A percentile compares a stretch with the other conserved stretches of the same genome.
Conservation (phyloP, 2,113 vertebrate genomes). For the Origma solitaria region DNA sequence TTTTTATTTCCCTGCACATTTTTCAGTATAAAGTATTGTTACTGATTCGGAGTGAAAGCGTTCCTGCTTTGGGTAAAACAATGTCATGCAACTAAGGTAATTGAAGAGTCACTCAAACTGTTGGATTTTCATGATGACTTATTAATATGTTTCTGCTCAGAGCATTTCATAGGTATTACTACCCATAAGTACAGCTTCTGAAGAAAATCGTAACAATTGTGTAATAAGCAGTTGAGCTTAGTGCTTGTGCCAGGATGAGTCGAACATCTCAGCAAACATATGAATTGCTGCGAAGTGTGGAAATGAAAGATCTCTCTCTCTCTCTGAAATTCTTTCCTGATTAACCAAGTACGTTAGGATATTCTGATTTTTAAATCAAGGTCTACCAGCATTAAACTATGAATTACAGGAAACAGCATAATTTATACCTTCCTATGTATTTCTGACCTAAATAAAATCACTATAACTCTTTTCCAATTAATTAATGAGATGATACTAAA, state of each 20-base stretch:
- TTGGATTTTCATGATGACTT: background rate
- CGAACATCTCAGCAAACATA: background rate
- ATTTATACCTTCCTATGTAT: background rate
- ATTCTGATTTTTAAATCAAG: background rate
- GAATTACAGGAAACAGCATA: background rate
- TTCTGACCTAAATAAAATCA: background rate
- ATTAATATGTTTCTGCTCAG: background rate
- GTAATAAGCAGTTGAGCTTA: background rate
- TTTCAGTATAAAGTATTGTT: background rate
- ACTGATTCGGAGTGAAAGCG: background rate
- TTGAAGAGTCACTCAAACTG: background rate
- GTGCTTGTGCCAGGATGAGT: background rate
- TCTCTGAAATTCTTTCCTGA: background rate
- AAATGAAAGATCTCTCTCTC: background rate
- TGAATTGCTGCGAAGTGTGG: background rate
- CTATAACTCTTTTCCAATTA: background rate
- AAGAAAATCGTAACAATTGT: background rate
- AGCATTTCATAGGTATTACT: background rate
- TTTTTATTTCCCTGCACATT: background rate
- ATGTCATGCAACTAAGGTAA: background rate
- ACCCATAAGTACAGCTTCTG: background rate
- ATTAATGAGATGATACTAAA: background rate
- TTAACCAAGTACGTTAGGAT: background rate
- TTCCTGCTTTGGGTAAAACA: background rate
- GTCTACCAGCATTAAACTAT: background rate